Evolutionary conservation across 2,113 vertebrate genomes (phyloP), one percentile per base, ranked within the genome.

Genomic region (Platichthys flesus): DNA sequence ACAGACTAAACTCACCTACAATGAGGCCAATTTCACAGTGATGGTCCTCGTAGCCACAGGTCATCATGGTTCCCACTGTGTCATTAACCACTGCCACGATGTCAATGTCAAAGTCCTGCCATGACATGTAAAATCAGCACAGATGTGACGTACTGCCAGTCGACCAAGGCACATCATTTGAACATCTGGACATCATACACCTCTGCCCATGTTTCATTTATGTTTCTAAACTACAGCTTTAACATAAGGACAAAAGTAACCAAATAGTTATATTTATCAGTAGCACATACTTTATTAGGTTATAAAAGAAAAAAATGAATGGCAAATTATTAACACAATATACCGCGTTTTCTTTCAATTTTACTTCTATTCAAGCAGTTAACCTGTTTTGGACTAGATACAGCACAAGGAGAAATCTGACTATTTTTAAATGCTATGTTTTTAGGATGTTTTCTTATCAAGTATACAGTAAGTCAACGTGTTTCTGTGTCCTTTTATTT

Each of bases 31-130:
- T 94, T 92, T 99, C 98, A 58, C 98, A 99, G 93, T 96, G 94
- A 2, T 96, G 96, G 80, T 99, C 98, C 0, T 99, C 98, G 0
- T 96, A 99, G 76, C 98, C 98, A 7, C 98, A 99, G 55, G 97
- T 98, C 98, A 99, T 99, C 98, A 99, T 99, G 59, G 98, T 96
- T 59, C 98, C 98, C 1, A 99, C 98, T 0, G 98, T 99, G 93
- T 99, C 98, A 0, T 99, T 99, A 74, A 98, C 96, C 79, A 99
- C 95, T 0, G 97, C 95, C 83, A 99, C 94, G 0, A 99, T 94
- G 81, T 99, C 98, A 0, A 98, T 96, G 60, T 99, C 97, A 76
- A 98, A 98, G 88, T 99, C 98, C 98, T 99, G 83, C 52, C 70
- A 85, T 24, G 20, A 76, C 1, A 73, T 57, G 18, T 15, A 8